Base-by-base conservation (phyloP, 2,113 vertebrate species). In the Hemibagrus wyckioides region DNA sequence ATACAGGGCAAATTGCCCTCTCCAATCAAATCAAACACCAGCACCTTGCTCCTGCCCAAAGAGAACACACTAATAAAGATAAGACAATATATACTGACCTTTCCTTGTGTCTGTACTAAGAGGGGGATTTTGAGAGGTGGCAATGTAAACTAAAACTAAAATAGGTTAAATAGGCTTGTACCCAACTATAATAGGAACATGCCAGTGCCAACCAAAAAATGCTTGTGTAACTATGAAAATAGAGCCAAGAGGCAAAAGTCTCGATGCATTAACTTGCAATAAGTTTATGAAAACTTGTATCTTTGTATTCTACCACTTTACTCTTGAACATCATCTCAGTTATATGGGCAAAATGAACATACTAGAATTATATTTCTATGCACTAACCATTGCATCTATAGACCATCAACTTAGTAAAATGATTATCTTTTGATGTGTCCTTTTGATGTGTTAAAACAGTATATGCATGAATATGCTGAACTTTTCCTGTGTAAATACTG, bases 1-100 rank as follows among this genome's bases (percentile, higher is more conserved):
- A 99, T 92, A 25, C 82, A 93, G 0, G 97, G 97, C 14, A 98
- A 93, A 61, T 92, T 95, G 36, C 97, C 97, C 44, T 96, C 95
- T 21, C 98, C 98, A 0, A 88, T 36, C 44, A 99, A 85, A 9
- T 95, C 91, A 65, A 99, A 97, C 50, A 90, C 86, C 80, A 99
- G 91, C 69, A 63, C 41, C 90, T 90, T 94, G 91, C 15, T 87
- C 88, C 89, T 94, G 4, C 61, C 75, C 73, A 90, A 85, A 28
- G 91, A 79, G 9, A 89, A 82, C 73, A 84, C 67, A 88, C 93
- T 94, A 83, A 79, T 85, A 54, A 33, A 17, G 65, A 30, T 48
- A 48, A 19, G 85, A 2, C 30, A 6, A 71, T 36, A 85, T 85
- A 6, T 56, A 84, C 14, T 79, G 15, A 7, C 2, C 15, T 30